Base-by-base conservation (phyloP, 2,888 invertebrate genomes). In the Parelbella ahira region DNA sequence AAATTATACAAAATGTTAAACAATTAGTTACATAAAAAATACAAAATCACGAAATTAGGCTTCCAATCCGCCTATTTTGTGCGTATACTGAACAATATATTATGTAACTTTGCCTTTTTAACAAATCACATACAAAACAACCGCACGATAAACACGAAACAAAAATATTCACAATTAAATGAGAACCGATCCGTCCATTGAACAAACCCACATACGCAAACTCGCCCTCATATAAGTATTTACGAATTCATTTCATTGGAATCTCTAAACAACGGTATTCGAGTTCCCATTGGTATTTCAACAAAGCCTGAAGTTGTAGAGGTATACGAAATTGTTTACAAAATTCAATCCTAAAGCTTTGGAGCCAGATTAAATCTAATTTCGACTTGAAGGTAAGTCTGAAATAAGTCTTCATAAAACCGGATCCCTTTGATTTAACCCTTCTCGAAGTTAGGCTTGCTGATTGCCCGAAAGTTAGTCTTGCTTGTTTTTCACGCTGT, bases 401-500 rank as follows among this genome's bases (percentile, higher is more conserved):
- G 76, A 84, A 86, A 87, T 86, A 86, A 87, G 84, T 86, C 86
- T 86, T 84, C 83, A 84, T 86, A 86, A 84, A 84, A 87, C 82
- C 79, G 79, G 80, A 81, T 80, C 84, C 83, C 84, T 86, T 87
- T 86, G 86, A 87, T 87, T 87, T 83, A 83, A 86, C 86, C 84
- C 82, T 77, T 76, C 68, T 62, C 66, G 58, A 77, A 82, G 79
- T 83, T 81, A 60, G 73, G 65, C 70, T 68, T 72, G 76, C 80
- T 86, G 87, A 86, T 87, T 87, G 81, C 82, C 77, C 68, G 65
- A 83, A 86, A 86, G 82, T 86, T 86, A 69, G 74, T 69, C 74
- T 62, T 64, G 69, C 68, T 73, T 74, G 71, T 74, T 72, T 75
- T 72, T 67, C 56, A 60, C 68, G 68, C 72, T 75, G 70, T 70